phyloP scores from a whole-genome alignment of 2,888 invertebrate species.

The Pegoplata infirma region DNA sequence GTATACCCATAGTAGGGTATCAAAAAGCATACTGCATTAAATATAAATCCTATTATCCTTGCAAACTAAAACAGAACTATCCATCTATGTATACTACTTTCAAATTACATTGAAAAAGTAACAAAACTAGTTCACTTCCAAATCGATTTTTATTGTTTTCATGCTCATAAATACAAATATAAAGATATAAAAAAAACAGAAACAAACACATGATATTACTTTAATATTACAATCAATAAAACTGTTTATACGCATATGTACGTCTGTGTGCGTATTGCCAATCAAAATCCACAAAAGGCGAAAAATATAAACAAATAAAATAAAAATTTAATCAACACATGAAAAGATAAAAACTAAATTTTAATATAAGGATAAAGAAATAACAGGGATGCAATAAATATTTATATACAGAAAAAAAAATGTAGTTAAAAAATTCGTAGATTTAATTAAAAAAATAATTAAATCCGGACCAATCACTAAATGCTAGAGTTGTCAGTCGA shows the following conservation, averaged over 20 bases:
- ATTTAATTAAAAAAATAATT: too few relatives aligned
- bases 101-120: not conserved
- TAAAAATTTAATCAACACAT: not conserved
- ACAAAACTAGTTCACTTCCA: slow-evolving; percentile 25
- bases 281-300: slow-evolving; percentile 4
- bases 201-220: slow-evolving; percentile 11
- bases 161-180: not conserved
- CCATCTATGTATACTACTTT: not conserved
- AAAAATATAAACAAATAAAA: not conserved
- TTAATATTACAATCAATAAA: slow-evolving; percentile 4
- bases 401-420: too few relatives aligned
- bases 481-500: too few relatives aligned
- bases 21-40: not conserved
- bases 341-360: not conserved
- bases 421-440: too few relatives aligned
- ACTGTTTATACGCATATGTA: too few relatives aligned
- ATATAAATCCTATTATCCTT: slow-evolving; percentile 13
- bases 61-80: not conserved
- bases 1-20: too few relatives aligned
- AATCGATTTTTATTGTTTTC: slow-evolving; percentile 1
- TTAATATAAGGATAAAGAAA: too few relatives aligned
- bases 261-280: too few relatives aligned
- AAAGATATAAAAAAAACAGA: not conserved
- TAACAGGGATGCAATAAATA: too few relatives aligned
- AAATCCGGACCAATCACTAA: too few relatives aligned